These are phyloP conservation scores for Budorcas taxicolor DNA, from an alignment of 2,113 vertebrate species.

Conservation along the genomic window DNA sequence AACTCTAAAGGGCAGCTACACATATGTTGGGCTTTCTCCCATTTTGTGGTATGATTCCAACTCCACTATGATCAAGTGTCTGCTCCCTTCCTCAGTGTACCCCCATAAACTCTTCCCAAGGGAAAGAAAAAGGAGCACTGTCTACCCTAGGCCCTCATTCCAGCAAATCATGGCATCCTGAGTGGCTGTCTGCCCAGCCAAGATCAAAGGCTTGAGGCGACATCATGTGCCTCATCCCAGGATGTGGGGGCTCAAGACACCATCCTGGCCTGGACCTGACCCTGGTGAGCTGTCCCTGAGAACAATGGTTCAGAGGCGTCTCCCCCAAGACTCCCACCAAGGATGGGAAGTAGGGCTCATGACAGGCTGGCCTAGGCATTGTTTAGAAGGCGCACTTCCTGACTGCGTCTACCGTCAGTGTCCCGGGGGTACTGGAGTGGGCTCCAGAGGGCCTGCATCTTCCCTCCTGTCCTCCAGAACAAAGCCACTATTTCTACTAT, in stretches of 20 bases:
- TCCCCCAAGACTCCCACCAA: background rate
- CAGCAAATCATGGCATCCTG: background rate
- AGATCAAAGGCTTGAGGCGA: slow-evolving; percentile 39
- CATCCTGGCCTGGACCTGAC: slow-evolving; percentile 29
- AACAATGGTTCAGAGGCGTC: slow-evolving; percentile 44
- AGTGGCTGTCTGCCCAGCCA: slow-evolving; percentile 32
- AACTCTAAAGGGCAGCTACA: background rate
- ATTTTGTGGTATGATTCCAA: background rate
- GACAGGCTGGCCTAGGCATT: slow-evolving; percentile 53
- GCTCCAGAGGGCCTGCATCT: slow-evolving; percentile 43
- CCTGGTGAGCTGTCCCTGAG: background rate
- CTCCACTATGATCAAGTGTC: background rate
- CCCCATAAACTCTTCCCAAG: background rate
- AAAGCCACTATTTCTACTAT: slow-evolving; percentile 64
- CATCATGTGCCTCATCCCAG: slow-evolving; percentile 27
- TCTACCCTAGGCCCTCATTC: background rate
- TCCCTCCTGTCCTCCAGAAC: slow-evolving; percentile 72
- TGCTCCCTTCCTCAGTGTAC: slow-evolving; percentile 3
- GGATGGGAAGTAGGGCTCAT: background rate
- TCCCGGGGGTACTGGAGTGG: slow-evolving; percentile 27
- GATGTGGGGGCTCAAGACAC: background rate
- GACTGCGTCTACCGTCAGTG: slow-evolving; percentile 39
- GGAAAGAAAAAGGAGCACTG: slow-evolving; percentile 13
- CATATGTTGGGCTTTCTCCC: background rate
- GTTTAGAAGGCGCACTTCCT: slow-evolving; percentile 66